Base-by-base conservation (phyloP, 2,888 invertebrate species). In the Proisotoma minuta region DNA sequence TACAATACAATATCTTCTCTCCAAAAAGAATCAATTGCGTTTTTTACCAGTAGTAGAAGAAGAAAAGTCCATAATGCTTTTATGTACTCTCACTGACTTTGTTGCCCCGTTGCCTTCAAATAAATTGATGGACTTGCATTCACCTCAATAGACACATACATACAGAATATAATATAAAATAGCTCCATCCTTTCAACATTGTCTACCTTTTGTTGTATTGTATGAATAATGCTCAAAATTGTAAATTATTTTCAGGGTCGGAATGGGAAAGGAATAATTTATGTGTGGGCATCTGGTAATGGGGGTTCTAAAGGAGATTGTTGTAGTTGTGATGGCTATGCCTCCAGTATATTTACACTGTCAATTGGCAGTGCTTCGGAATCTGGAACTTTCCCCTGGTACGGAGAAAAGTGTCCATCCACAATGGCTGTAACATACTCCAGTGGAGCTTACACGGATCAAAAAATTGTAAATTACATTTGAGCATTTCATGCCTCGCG, bases 221-320 rank as follows among this genome's bases (percentile, higher is more conserved):
- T n/a, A n/a, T n/a, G n/a, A n/a, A n/a, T n/a, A n/a, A 34, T 52
- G 18, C 28, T 56, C n/a, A n/a, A n/a, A n/a, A n/a, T n/a, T n/a
- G n/a, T n/a, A n/a, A n/a, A n/a, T n/a, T n/a, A n/a, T 28, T 47
- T 57, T 5, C 69, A 84, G 82, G 84, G 85, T 8, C 78, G 95
- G 2, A 79, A 79, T 5, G 93, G 94, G 0, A 87, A 85, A 77
- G 95, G 95, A 0, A 83, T 83, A 12, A 88, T 95, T 70, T 95
- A 88, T 77, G 88, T 93, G 0, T 95, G 94, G 91, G 95, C 95
- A 0, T 88, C 90, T 27, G 94, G 94, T 2, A 95, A 95, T 76
- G 95, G 95, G 0, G 93, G 94, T 28, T 83, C 83, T 10, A 82
- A 84, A 65, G 82, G 82, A 5, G 95, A 95, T 78, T 89, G 92